A percentile compares a stretch with the other conserved stretches of the same genome.
phyloP scores from a whole-genome alignment of 2,113 vertebrate species.

The Todiramphus saurophagus region DNA sequence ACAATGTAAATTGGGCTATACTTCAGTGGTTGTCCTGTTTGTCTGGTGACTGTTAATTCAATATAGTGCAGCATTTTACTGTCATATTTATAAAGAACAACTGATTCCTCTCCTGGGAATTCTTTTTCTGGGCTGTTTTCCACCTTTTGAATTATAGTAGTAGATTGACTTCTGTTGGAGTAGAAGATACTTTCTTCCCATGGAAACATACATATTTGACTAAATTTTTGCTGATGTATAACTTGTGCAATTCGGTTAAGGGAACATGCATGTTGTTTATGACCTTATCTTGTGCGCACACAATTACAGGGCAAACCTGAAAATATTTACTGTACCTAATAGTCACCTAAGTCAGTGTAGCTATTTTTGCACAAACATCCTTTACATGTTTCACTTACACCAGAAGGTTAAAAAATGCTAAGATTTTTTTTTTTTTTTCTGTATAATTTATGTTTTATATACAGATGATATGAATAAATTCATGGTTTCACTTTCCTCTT shows the following conservation, averaged over 20 bases:
- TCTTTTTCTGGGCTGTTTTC: not conserved
- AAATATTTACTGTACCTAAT: not conserved
- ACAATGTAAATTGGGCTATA: not conserved
- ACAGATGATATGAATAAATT: not conserved
- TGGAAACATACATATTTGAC: not conserved
- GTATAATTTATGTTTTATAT: not conserved
- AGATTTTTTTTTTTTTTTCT: not conserved
- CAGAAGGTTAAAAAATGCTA: not conserved
- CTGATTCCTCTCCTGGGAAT: not conserved
- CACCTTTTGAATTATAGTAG: not conserved
- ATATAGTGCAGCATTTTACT: not conserved
- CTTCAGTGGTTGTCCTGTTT: constrained; percentile 15
- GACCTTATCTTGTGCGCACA: not conserved
- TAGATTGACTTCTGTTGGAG: not conserved
- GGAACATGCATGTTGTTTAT: not conserved
- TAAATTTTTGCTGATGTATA: not conserved
- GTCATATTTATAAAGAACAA: not conserved
- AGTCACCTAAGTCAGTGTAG: not conserved
- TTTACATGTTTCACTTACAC: constrained; percentile 8
- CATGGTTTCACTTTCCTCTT: constrained; percentile 9
- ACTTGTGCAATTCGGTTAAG: not conserved
- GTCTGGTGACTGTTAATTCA: constrained; percentile 16
- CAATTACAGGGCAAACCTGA: not conserved
- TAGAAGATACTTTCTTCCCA: not conserved
- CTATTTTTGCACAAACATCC: not conserved